Percentiles rank a stretch among this genome's conserved stretches.
These are phyloP conservation scores for Chaetorhynchus papuensis DNA, from an alignment of 2,113 vertebrate genomes.

Conservation along the genomic window DNA sequence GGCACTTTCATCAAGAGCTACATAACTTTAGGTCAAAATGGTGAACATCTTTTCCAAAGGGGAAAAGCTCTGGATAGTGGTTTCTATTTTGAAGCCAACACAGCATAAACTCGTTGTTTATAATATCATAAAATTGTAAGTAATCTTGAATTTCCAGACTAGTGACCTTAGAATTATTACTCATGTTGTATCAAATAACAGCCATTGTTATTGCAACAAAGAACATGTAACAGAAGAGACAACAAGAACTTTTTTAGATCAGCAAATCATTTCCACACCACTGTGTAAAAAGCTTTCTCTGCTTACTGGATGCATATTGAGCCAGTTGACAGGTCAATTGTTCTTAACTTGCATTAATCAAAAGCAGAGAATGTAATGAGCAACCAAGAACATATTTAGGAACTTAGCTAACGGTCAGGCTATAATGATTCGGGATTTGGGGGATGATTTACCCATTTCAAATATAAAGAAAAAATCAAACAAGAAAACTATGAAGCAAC, in stretches of 20 bases:
- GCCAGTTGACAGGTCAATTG: not conserved
- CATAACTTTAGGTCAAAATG: not conserved
- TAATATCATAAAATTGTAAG: not conserved
- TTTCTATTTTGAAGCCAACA: not conserved
- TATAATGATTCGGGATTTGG: not conserved
- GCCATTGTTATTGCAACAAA: not conserved
- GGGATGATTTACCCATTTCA: not conserved
- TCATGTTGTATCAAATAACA: not conserved
- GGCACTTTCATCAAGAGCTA: not conserved
- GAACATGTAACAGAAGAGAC: not conserved
- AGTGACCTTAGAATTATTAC: not conserved
- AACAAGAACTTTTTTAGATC: not conserved
- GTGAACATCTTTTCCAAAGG: not conserved
- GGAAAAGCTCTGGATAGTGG: not conserved
- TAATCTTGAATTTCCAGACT: not conserved
- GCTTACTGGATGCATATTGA: not conserved
- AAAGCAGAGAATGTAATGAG: not conserved
- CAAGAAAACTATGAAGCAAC: not conserved
- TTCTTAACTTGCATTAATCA: not conserved
- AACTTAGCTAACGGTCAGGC: not conserved
- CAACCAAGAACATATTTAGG: not conserved
- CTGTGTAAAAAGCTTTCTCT: not conserved
- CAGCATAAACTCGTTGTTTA: not conserved
- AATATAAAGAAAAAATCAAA: not conserved
- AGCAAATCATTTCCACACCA: not conserved